phyloP scores from a whole-genome alignment of 2,113 vertebrate genomes.

The Bos javanicus region DNA sequence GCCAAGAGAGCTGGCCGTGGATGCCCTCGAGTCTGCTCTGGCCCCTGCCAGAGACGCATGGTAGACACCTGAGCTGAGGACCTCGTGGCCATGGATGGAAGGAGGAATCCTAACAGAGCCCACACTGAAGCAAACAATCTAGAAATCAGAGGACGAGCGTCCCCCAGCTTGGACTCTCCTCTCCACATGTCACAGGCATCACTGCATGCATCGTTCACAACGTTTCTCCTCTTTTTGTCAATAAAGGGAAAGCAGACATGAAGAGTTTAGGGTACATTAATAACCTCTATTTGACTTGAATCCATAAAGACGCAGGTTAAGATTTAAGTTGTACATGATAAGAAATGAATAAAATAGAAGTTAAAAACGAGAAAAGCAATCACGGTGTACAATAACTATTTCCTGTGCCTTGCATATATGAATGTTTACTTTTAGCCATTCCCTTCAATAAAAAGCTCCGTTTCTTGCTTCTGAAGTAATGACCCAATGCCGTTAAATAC shows the following conservation, averaged over 20 bases:
- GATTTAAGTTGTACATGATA: background rate
- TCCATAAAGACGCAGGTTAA: background rate
- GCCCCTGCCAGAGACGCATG: rapidly evolving
- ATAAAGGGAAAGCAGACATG: background rate
- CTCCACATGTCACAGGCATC: rapidly evolving
- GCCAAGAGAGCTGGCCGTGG: rapidly evolving
- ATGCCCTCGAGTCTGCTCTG: rapidly evolving
- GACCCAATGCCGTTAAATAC: background rate
- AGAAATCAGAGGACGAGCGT: rapidly evolving
- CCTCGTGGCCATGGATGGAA: rapidly evolving
- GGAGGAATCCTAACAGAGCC: rapidly evolving
- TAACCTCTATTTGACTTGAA: background rate
- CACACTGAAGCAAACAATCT: rapidly evolving
- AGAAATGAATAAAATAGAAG: background rate
- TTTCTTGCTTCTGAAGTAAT: background rate
- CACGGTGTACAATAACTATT: rapidly evolving
- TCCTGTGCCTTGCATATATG: background rate
- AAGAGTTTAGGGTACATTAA: background rate
- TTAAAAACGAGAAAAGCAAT: background rate
- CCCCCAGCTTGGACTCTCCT: background rate
- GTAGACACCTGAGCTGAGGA: too few relatives aligned
- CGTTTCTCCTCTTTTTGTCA: background rate
- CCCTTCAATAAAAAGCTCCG: background rate
- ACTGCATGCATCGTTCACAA: rapidly evolving
- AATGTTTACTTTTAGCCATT: background rate